phyloP scores from a whole-genome alignment of 2,113 vertebrate species.

The Verasper variegatus region DNA sequence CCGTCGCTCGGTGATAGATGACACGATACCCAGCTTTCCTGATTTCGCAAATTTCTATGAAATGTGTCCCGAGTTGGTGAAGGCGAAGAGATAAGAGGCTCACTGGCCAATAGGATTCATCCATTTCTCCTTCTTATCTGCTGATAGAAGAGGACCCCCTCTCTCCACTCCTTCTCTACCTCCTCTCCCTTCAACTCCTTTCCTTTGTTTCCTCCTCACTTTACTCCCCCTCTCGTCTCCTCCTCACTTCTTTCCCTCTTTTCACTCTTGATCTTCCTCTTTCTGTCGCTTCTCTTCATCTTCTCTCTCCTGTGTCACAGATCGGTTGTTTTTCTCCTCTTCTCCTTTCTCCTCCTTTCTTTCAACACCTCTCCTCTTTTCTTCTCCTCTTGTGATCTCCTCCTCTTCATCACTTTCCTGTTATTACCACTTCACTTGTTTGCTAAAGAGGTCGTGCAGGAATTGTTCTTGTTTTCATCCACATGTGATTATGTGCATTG shows the following conservation, averaged over 20 bases:
- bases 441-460: not conserved
- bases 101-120: conserved; percentile 75
- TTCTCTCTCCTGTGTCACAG: not conserved
- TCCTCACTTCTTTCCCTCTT: conserved; percentile 1
- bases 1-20: conserved; percentile 64
- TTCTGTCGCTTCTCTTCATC: not conserved
- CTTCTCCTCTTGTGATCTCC: not conserved
- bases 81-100: conserved; percentile 76
- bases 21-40: conserved; percentile 62
- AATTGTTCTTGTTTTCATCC: too few relatives aligned
- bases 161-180: not conserved
- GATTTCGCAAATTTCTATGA: conserved; percentile 80
- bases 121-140: conserved; percentile 81
- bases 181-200: conserved; percentile 19
- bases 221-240: conserved; percentile 11
- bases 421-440: not conserved
- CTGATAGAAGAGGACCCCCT: conserved; percentile 59
- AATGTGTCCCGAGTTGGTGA: conserved; percentile 72
- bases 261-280: conserved; percentile 20
- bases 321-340: conserved; percentile 11
- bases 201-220: conserved; percentile 30
- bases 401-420: not conserved
- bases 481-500: too few relatives aligned
- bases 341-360: not conserved
- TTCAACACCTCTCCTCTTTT: not conserved